A percentile compares a stretch with the other conserved stretches of the same genome.
Evolutionary conservation across 2,113 vertebrate species (phyloP).

Genomic region (Atrichornis clamosus): DNA sequence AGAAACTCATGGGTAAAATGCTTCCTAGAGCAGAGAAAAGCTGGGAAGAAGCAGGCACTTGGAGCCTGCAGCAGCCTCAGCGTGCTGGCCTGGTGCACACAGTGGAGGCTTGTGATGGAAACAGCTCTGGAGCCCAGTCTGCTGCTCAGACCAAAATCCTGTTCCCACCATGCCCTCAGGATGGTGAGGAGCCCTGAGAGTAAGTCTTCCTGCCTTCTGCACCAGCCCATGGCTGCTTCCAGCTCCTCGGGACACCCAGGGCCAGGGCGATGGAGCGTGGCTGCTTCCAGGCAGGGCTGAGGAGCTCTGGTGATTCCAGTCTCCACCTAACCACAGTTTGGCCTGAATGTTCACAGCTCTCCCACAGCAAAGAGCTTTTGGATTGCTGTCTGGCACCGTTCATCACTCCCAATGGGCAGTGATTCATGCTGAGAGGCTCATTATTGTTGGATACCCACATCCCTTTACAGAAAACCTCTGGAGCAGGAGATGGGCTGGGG

Average conservation of each 20-base stretch:
- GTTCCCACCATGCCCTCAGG: background rate
- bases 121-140: background rate
- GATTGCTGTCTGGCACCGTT: background rate
- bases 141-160: background rate
- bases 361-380: background rate
- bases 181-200: background rate
- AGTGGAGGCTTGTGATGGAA: background rate
- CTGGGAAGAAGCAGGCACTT: background rate
- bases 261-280: rapidly evolving
- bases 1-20: background rate
- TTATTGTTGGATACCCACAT: background rate
- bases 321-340: background rate
- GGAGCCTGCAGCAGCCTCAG: background rate
- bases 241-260: background rate
- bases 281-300: background rate
- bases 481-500: background rate
- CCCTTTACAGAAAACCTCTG: background rate
- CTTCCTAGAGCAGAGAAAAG: background rate
- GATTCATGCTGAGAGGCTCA: background rate
- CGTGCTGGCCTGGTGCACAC: background rate
- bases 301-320: background rate
- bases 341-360: background rate
- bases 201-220: rapidly evolving
- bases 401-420: background rate
- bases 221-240: background rate